These are phyloP conservation scores for Copidosoma aretas DNA, from an alignment of 2,888 invertebrate genomes.

Conservation along the genomic window DNA sequence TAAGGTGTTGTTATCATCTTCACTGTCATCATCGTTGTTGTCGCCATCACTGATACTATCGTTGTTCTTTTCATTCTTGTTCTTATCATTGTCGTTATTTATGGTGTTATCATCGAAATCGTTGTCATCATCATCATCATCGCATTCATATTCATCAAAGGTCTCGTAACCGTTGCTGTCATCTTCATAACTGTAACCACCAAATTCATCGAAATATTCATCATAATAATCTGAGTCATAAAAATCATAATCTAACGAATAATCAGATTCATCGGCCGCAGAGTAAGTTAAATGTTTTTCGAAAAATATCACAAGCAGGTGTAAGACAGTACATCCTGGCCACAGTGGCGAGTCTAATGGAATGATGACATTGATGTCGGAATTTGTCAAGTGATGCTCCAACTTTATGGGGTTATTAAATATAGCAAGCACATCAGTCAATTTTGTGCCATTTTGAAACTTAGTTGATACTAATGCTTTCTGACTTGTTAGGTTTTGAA, in stretches of 20 bases:
- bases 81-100: too few relatives aligned
- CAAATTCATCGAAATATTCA: too few relatives aligned
- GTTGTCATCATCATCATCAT: too few relatives aligned
- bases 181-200: too few relatives aligned
- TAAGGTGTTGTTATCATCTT: not conserved
- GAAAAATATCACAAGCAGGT: not conserved
- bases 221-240: too few relatives aligned
- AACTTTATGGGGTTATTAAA: not conserved
- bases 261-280: too few relatives aligned
- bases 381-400: not conserved
- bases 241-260: too few relatives aligned
- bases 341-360: slow-evolving; percentile 1
- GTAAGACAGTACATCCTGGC: slow-evolving; percentile 8
- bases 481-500: not conserved
- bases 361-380: not conserved
- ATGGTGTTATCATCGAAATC: too few relatives aligned
- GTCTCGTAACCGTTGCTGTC: too few relatives aligned
- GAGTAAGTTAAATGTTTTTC: not conserved
- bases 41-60: too few relatives aligned
- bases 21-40: not conserved
- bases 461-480: not conserved
- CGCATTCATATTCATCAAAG: too few relatives aligned
- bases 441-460: not conserved
- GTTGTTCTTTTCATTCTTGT: too few relatives aligned
- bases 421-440: not conserved